Percentiles rank a stretch among this genome's conserved stretches.
Conservation (phyloP, 2,797 vertebrate species). For the Acanthopagrus latus region DNA sequence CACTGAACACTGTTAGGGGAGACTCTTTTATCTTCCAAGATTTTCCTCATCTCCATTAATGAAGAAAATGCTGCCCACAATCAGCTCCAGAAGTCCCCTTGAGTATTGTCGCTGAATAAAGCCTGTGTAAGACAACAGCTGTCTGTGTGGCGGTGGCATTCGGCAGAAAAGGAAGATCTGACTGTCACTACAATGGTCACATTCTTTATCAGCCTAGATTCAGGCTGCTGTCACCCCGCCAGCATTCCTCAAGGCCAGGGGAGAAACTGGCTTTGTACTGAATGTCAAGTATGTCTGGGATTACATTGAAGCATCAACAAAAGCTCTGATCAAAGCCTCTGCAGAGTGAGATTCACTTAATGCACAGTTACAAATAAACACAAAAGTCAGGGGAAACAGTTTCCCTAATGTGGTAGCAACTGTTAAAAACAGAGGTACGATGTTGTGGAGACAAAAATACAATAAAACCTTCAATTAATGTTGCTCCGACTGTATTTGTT, state of each 20-base stretch:
- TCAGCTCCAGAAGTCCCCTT: constrained; percentile 15
- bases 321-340: constrained; percentile 42
- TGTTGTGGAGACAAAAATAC: too few species aligned
- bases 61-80: constrained; percentile 21
- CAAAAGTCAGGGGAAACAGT: not conserved
- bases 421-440: too few species aligned
- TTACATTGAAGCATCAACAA: constrained; percentile 28
- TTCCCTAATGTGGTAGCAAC: not conserved
- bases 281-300: constrained; percentile 71
- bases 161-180: constrained; percentile 52
- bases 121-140: constrained; percentile 71
- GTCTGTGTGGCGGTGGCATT: constrained; percentile 56
- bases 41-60: constrained; percentile 27
- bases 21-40: constrained; percentile 18
- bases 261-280: constrained; percentile 62
- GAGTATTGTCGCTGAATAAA: constrained; percentile 48
- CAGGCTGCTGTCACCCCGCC: constrained; percentile 59
- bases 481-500: too few species aligned
- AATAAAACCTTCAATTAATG: too few species aligned
- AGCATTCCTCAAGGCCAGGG: constrained; percentile 69
- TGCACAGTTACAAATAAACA: constrained; percentile 11
- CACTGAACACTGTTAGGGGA: constrained; percentile 12
- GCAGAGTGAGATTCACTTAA: constrained; percentile 26
- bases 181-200: constrained; percentile 66
- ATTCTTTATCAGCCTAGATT: constrained; percentile 71